Percentiles rank a stretch among this genome's conserved stretches.
Conservation (phyloP, 2,113 vertebrate species). For the Cochlearius cochlearius region DNA sequence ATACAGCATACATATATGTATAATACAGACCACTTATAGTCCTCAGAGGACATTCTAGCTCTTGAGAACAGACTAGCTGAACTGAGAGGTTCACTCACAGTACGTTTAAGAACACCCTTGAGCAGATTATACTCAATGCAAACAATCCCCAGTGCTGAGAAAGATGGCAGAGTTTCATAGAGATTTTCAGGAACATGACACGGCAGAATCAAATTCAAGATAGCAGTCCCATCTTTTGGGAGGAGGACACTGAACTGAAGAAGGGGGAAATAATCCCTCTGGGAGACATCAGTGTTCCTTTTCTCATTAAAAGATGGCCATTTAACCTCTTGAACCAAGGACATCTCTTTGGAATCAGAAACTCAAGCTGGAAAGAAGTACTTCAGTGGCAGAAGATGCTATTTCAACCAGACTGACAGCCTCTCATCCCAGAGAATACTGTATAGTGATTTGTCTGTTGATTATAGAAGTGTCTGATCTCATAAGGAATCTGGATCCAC, state of each 20-base stretch:
- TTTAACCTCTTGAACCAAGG: neutral
- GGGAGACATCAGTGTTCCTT: neutral
- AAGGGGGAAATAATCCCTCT: neutral
- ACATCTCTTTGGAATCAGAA: neutral
- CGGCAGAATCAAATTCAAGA: neutral
- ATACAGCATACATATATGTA: neutral
- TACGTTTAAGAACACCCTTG: neutral
- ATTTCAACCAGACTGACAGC: neutral
- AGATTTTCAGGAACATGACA: neutral
- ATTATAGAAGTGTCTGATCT: neutral
- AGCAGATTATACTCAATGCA: neutral
- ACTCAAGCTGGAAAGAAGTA: neutral
- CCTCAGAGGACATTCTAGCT: neutral
- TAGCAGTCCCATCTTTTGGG: neutral
- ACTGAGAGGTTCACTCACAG: neutral
- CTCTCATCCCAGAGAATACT: neutral
- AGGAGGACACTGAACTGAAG: neutral
- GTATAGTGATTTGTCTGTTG: neutral
- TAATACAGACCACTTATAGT: neutral
- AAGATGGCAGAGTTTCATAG: neutral
- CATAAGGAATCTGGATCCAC: neutral
- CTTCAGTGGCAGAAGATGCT: neutral
- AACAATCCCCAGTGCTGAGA: neutral
- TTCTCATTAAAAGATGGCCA: neutral
- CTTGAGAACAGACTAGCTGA: neutral